These are phyloP conservation scores for Cyanocitta stelleri DNA, from an alignment of 2,113 vertebrate species.

Conservation along the genomic window DNA sequence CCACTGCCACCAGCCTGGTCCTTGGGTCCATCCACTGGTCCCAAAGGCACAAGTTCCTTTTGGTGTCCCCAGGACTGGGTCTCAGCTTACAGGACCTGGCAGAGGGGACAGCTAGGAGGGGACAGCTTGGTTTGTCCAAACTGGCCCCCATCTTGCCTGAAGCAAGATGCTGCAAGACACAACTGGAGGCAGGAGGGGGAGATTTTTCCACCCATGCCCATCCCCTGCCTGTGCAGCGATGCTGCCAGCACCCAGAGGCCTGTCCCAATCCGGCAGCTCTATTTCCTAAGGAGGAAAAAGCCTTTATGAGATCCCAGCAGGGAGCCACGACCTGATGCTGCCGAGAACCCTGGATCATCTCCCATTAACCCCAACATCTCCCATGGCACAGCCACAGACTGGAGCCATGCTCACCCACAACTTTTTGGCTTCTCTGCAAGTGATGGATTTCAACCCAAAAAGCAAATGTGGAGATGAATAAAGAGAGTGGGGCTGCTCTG, in stretches of 20 bases:
- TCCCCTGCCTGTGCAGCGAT: not conserved
- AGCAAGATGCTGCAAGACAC: not conserved
- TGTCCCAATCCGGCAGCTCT: not conserved
- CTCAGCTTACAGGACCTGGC: not conserved
- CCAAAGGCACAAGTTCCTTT: not conserved
- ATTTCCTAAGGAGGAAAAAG: constrained; percentile 55
- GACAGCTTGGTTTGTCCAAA: not conserved
- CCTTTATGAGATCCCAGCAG: constrained; percentile 20
- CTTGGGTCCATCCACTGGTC: not conserved
- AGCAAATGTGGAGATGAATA: rapidly evolving
- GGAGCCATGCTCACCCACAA: not conserved
- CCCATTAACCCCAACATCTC: not conserved
- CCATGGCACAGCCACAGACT: rapidly evolving
- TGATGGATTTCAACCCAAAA: not conserved
- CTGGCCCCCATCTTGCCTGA: not conserved
- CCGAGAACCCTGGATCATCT: not conserved
- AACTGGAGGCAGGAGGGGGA: not conserved
- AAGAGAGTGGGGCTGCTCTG: not conserved
- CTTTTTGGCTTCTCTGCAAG: not conserved
- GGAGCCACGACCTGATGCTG: not conserved
- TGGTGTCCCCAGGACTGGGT: not conserved
- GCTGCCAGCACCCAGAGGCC: not conserved
- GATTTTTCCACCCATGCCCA: not conserved
- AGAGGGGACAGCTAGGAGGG: not conserved
- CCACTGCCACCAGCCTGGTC: not conserved